Conservation (phyloP, 1,140 invertebrate species). For the Magallana gigas region DNA sequence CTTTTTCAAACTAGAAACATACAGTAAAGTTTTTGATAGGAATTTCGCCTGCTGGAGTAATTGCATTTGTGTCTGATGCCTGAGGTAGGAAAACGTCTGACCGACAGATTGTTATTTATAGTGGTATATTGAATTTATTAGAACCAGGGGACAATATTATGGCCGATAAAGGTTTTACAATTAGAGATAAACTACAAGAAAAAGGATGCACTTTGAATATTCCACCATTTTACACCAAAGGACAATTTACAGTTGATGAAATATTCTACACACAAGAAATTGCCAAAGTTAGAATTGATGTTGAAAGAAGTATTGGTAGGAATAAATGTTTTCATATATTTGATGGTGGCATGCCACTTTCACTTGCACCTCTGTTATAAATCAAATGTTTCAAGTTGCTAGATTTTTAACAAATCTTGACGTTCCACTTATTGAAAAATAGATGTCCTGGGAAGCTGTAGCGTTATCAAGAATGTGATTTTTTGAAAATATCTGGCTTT, state of each 20-base stretch:
- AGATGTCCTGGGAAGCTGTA: no score
- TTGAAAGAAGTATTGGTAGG: slow-evolving; percentile 50
- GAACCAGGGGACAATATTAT: slow-evolving; percentile 41
- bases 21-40: slow-evolving; percentile 7
- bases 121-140: slow-evolving; percentile 40
- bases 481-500: no score
- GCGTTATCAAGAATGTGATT: no score
- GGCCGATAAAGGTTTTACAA: slow-evolving; percentile 45
- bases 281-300: slow-evolving; percentile 47
- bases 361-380: slow-evolving; percentile 22
- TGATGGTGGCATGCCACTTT: slow-evolving; percentile 7
- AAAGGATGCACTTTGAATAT: slow-evolving; percentile 28
- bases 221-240: slow-evolving; percentile 12
- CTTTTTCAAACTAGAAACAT: slow-evolving; percentile 12
- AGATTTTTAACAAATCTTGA: slow-evolving; percentile 51
- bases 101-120: slow-evolving; percentile 42
- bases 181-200: slow-evolving; percentile 20
- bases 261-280: slow-evolving; percentile 43
- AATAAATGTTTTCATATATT: slow-evolving; percentile 47
- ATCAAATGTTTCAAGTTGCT: slow-evolving; percentile 39
- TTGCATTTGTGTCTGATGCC: slow-evolving; percentile 25
- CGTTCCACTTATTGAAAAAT: slow-evolving; percentile 34
- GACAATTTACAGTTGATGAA: slow-evolving; percentile 23
- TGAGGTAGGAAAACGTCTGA: slow-evolving; percentile 60
- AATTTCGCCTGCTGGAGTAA: slow-evolving; percentile 15